Evolutionary conservation across 2,888 invertebrate species (phyloP).

Genomic region (Euzetes globulus): DNA sequence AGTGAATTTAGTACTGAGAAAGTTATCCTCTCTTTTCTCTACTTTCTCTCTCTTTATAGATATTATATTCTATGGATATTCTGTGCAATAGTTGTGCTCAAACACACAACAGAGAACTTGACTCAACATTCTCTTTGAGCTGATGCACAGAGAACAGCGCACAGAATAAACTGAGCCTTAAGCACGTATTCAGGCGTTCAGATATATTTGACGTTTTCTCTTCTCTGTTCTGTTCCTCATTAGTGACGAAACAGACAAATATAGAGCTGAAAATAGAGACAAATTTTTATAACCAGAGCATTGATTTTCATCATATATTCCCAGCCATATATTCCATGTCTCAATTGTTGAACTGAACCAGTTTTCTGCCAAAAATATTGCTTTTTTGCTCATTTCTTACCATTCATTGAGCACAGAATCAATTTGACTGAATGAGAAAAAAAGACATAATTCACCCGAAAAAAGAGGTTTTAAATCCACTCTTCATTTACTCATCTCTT

Average conservation of each 20-base stretch:
- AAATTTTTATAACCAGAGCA: background rate
- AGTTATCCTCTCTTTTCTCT: background rate
- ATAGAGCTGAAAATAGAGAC: constrained; percentile 21
- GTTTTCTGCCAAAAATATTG: too few species aligned
- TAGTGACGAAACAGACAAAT: background rate
- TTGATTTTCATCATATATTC: background rate
- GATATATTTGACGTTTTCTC: constrained; percentile 16
- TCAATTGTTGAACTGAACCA: too few species aligned
- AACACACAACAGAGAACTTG: background rate
- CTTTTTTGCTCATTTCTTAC: too few species aligned
- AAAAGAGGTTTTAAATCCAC: too few species aligned
- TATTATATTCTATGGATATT: background rate
- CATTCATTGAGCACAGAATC: too few species aligned
- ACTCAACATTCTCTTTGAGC: background rate
- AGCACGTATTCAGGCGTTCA: constrained; percentile 16
- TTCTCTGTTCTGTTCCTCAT: background rate
- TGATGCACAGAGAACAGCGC: background rate
- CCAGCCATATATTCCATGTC: too few species aligned
- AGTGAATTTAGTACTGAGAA: constrained; percentile 1
- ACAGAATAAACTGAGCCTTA: constrained; percentile 14
- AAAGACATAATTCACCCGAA: too few species aligned
- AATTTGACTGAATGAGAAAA: too few species aligned
- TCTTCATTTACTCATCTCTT: too few species aligned
- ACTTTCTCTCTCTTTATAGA: background rate
- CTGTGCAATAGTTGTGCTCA: too few species aligned